These are phyloP conservation scores for Ranitomeya imitator DNA, from an alignment of 2,113 vertebrate genomes.

Conservation along the genomic window DNA sequence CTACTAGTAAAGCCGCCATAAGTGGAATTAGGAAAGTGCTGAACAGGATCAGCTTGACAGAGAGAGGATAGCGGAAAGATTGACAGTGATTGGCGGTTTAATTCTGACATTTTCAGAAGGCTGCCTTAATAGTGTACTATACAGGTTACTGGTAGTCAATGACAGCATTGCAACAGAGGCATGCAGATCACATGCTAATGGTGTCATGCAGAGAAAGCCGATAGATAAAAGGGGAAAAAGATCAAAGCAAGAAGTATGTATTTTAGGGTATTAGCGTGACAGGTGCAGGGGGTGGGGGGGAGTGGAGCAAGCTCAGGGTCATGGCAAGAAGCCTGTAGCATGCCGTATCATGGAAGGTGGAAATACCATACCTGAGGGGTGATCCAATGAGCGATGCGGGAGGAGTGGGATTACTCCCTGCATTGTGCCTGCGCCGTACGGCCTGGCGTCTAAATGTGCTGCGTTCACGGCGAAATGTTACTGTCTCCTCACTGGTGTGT, in stretches of 20 bases:
- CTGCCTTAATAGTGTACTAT: neutral
- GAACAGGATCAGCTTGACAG: neutral
- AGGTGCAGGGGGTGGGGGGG: slow-evolving; percentile 49
- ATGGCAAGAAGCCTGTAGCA: slow-evolving; percentile 67
- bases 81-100: neutral
- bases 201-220: slow-evolving; percentile 76
- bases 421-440: slow-evolving; percentile 97
- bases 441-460: slow-evolving; percentile 99
- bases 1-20: neutral
- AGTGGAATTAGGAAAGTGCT: neutral
- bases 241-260: neutral
- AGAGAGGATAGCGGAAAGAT: neutral
- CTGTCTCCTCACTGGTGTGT: slow-evolving; percentile 90
- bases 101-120: neutral
- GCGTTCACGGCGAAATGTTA: slow-evolving; percentile 95
- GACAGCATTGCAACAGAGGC: slow-evolving; percentile 65
- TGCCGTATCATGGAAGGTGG: slow-evolving; percentile 73
- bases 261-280: slow-evolving; percentile 19
- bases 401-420: slow-evolving; percentile 97
- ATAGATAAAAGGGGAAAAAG: slow-evolving; percentile 57
- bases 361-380: slow-evolving; percentile 91
- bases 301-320: slow-evolving; percentile 58
- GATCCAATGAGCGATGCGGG: slow-evolving; percentile 97
- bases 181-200: slow-evolving; percentile 72
- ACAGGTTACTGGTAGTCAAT: slow-evolving; percentile 62